These are phyloP conservation scores for Glandiceps talaboti DNA, from an alignment of 53 echinoderm and acorn worm genomes.

Conservation along the genomic window DNA sequence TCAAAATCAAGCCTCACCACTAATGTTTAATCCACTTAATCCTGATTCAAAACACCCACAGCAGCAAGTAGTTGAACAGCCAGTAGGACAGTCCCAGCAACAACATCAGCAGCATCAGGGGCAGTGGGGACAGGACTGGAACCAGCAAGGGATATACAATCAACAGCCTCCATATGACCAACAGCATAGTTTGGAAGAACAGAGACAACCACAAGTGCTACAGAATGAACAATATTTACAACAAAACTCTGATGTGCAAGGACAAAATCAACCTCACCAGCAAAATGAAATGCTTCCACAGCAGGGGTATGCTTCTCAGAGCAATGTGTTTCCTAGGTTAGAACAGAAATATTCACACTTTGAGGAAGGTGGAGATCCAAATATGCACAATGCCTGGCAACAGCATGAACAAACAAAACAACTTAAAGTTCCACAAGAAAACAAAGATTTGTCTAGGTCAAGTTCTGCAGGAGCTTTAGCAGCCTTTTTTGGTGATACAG, in stretches of 20 bases:
- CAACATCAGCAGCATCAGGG: background rate
- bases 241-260: background rate
- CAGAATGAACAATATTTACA: background rate
- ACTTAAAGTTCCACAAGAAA: background rate
- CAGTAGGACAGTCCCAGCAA: background rate
- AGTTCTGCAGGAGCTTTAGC: background rate
- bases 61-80: background rate
- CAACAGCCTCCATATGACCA: background rate
- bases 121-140: background rate
- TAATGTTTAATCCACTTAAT: background rate
- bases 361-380: background rate
- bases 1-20: background rate
- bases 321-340: background rate
- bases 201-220: background rate
- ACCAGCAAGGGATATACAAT: background rate
- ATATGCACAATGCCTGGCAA: background rate
- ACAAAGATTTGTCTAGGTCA: background rate
- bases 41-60: background rate
- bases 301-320: background rate
- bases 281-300: background rate
- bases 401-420: background rate
- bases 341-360: background rate
- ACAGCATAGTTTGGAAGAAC: background rate
- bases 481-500: background rate
- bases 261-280: background rate